phyloP scores from a whole-genome alignment of 1,140 invertebrate genomes.

The Drosophila neocordata region DNA sequence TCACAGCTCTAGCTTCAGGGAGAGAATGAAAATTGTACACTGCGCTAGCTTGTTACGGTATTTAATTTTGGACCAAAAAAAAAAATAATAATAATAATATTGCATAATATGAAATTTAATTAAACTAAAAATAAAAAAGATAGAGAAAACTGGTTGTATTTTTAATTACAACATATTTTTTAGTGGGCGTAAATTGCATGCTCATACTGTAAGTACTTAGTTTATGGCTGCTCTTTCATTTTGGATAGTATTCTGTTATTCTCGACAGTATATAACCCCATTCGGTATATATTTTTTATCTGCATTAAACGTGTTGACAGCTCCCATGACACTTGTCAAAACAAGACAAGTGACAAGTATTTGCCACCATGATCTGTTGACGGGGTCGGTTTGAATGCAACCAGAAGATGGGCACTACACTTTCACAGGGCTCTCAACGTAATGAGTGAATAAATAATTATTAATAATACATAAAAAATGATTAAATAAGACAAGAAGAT shows the following conservation, averaged over 20 bases:
- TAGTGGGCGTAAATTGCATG: conserved; percentile 12
- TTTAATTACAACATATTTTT: conserved; percentile 61
- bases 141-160: conserved; percentile 46
- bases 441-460: too few relatives aligned
- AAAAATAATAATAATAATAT: conserved; percentile 34
- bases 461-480: too few relatives aligned
- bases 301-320: conserved; percentile 56
- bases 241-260: not conserved
- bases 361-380: conserved; percentile 30
- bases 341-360: conserved; percentile 40
- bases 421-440: too few relatives aligned
- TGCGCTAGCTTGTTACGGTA: conserved; percentile 7
- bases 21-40: not conserved
- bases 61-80: not conserved
- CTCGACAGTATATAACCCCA: not conserved
- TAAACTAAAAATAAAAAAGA: conserved; percentile 24
- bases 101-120: conserved; percentile 56
- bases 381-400: not conserved
- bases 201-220: conserved; percentile 1
- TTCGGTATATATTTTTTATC: conserved; percentile 35
- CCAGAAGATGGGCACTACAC: too few relatives aligned
- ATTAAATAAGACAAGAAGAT: too few relatives aligned
- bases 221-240: not conserved
- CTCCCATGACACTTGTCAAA: conserved; percentile 70
- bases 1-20: conserved; percentile 9